phyloP scores from a whole-genome alignment of 2,888 invertebrate species.

The Diloba caeruleocephala region DNA sequence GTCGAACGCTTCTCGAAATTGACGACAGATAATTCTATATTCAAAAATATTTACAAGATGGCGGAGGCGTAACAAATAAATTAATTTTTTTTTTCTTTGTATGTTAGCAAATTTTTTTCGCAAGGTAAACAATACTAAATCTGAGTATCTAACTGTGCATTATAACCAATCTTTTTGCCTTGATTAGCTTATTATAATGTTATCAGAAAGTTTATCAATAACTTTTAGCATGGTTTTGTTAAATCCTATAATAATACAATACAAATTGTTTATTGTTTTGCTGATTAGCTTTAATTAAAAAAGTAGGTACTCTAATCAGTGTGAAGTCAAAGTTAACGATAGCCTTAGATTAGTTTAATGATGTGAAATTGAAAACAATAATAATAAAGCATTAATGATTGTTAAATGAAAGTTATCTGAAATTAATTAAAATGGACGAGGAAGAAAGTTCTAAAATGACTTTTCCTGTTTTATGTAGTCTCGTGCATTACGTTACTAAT shows the following conservation, averaged over 20 bases:
- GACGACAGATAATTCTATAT: slow-evolving; percentile 1
- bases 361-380: slow-evolving; percentile 50
- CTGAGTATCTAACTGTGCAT: too few species aligned
- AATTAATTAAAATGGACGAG: slow-evolving; percentile 20
- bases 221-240: slow-evolving; percentile 37
- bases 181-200: slow-evolving; percentile 24
- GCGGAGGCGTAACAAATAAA: not conserved
- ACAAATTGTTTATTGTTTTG: slow-evolving; percentile 43
- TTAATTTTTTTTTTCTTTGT: not conserved
- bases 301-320: slow-evolving; percentile 54
- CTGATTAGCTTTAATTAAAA: slow-evolving; percentile 55
- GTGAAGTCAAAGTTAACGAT: slow-evolving; percentile 72
- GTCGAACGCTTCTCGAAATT: slow-evolving; percentile 36
- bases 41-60: slow-evolving; percentile 13
- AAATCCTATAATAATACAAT: slow-evolving; percentile 46
- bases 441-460: slow-evolving; percentile 20
- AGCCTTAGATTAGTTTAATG: slow-evolving; percentile 66
- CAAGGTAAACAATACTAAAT: too few species aligned
- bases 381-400: slow-evolving; percentile 41
- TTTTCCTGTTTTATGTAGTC: slow-evolving; percentile 7
- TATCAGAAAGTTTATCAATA: slow-evolving; percentile 38
- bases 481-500: too few species aligned
- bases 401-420: slow-evolving; percentile 37
- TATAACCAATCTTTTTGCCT: slow-evolving; percentile 22
- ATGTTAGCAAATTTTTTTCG: too few species aligned